Percentiles rank a stretch among this genome's conserved stretches.
phyloP scores from a whole-genome alignment of 2,113 vertebrate genomes.

The Anolis sagrei region DNA sequence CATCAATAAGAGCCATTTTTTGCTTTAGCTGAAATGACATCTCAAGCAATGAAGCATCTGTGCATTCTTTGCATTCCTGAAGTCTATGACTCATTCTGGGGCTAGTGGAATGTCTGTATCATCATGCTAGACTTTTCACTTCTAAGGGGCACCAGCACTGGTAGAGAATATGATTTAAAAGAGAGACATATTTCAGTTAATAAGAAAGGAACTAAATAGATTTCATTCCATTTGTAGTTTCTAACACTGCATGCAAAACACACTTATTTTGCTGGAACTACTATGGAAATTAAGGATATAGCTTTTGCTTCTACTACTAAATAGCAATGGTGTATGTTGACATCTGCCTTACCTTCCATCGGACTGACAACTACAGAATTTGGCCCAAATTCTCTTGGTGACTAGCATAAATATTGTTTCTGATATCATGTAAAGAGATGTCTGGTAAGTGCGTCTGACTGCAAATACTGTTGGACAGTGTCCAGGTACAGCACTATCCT shows the following conservation, averaged over 20 bases:
- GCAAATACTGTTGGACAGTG: no score
- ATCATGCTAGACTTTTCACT: neutral
- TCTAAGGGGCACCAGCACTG: neutral
- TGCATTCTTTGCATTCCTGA: neutral
- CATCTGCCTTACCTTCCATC: conserved; percentile 40
- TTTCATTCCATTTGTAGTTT: conserved; percentile 22
- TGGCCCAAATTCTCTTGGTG: no score
- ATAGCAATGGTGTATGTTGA: conserved; percentile 13
- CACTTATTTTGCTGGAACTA: conserved; percentile 33
- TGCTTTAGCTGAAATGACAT: neutral
- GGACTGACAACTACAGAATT: conserved; percentile 10
- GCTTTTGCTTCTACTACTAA: neutral
- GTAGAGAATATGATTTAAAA: neutral
- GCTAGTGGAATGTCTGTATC: neutral
- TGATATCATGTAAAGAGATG: no score
- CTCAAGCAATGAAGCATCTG: neutral
- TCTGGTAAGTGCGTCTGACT: no score
- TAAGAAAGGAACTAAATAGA: neutral
- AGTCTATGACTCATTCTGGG: neutral
- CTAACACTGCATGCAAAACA: neutral
- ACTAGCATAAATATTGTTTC: no score
- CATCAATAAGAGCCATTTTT: neutral
- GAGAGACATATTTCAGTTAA: neutral
- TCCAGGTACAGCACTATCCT: no score
- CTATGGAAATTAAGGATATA: conserved; percentile 13